Conservation (phyloP, 2,888 invertebrate species). For the Zonitis immaculata region DNA sequence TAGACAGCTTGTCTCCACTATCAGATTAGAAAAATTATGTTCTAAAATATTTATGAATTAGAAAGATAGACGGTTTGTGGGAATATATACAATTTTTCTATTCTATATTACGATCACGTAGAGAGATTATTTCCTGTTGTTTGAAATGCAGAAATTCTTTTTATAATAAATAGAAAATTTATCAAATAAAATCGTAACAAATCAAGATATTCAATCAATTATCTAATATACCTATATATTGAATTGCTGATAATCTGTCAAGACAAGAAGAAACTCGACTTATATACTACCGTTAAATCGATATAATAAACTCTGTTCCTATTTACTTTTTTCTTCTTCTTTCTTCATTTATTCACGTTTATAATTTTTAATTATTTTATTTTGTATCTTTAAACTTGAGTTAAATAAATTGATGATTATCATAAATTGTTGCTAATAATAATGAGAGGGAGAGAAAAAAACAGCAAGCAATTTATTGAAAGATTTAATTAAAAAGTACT, state of each 20-base stretch:
- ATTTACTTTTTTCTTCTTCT: too few relatives aligned
- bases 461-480: not conserved
- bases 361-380: too few relatives aligned
- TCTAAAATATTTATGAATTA: not conserved
- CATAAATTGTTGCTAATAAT: not conserved
- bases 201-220: not conserved
- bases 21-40: conserved; percentile 1
- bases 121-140: not conserved
- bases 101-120: not conserved
- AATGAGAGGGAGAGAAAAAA: too few relatives aligned
- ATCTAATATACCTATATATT: not conserved
- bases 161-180: not conserved
- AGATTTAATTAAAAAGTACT: not conserved
- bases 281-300: too few relatives aligned
- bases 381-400: too few relatives aligned
- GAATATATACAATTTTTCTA: too few relatives aligned
- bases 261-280: not conserved
- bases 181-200: not conserved
- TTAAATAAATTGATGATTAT: not conserved
- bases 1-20: not conserved
- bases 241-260: not conserved
- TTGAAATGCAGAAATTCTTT: not conserved
- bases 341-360: too few relatives aligned
- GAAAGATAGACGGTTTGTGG: not conserved
- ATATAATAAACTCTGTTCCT: too few relatives aligned